Conservation (phyloP, 2,113 vertebrate genomes). For the Vanacampus margaritifer region DNA sequence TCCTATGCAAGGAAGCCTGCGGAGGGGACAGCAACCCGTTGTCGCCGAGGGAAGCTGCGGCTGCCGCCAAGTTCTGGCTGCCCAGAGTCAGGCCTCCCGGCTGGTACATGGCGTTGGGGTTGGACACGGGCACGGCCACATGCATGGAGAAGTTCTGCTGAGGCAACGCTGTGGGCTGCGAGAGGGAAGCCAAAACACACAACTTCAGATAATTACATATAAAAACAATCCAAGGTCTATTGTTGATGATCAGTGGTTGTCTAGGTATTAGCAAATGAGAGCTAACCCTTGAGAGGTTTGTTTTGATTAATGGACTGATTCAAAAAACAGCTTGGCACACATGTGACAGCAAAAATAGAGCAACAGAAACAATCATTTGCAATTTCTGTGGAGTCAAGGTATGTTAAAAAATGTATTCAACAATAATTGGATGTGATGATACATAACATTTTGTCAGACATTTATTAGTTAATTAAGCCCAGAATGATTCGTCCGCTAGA, state of each 20-base stretch:
- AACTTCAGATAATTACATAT: conserved; percentile 48
- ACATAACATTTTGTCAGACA: neutral
- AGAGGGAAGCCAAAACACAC: conserved; percentile 52
- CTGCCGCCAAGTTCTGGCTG: conserved; percentile 81
- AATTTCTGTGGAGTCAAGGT: neutral
- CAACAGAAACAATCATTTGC: neutral
- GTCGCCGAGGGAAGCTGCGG: conserved; percentile 83
- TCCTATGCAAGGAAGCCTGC: conserved; percentile 86
- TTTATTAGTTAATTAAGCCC: neutral
- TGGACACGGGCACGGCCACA: conserved; percentile 94
- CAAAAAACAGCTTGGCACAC: conserved; percentile 9
- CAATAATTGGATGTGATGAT: neutral
- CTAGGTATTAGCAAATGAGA: conserved; percentile 42
- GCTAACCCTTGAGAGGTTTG: conserved; percentile 8
- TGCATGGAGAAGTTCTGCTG: conserved; percentile 98
- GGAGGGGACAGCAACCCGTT: conserved; percentile 90
- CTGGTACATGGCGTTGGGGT: conserved; percentile 90
- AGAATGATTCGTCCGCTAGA: neutral
- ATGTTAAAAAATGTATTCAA: neutral
- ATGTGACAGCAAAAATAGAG: conserved; percentile 9
- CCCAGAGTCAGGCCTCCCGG: conserved; percentile 81
- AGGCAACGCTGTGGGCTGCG: conserved; percentile 85
- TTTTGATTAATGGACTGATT: conserved; percentile 17
- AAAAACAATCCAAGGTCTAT: conserved; percentile 35
- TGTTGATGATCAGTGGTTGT: conserved; percentile 38